Base-by-base conservation (phyloP, 30 jellyfish, hydroid and myxozoan genomes). In the Aurelia aurita region DNA sequence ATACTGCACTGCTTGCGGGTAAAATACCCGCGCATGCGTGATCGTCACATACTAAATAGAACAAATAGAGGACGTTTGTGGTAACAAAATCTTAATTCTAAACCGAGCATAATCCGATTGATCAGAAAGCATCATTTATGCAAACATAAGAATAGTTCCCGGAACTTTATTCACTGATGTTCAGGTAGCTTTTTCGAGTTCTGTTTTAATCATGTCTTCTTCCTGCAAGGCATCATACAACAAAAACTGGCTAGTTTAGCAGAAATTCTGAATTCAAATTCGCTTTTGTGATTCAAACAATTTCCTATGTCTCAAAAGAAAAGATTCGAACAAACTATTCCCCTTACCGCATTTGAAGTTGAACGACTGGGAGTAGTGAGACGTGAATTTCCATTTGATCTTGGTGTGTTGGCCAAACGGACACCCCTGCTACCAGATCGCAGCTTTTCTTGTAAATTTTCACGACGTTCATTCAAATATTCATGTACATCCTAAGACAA, bases 401-500 rank as follows among this genome's bases (percentile, higher is more conserved):
- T 69, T 43, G 57, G 81, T 7, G 75, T 28, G 39, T 34, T 34
- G 46, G 74, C 55, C 60, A 31, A 25, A 15, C 67, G 44, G 12
- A 57, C 63, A 55, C 61, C 71, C n/a, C 75, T 74, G 22, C 75
- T 74, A 23, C 86, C 86, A 55, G 26, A 15, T 11, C 74, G 86
- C 23, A 74, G 43, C 25, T 59, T 49, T 23, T 57, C 75, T 16
- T 57, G 57, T 20, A 74, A 60, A 20, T 0, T 35, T 34, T 74
- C 74, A 12, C 22, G 49, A 26, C 62, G 90, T 19, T 49, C 68
- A 80, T 67, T 22, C 74, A 64, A 80, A 51, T 80, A 45, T 14
- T 35, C 21, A 44, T 27, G 44, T 11, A 61, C n/a, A 22, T 60
- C 71, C 79, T 61, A 44, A 0, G 45, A 23, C 18, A 47, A 22